phyloP scores from a whole-genome alignment of 64 coral and sea anemone species.

The Montipora foliosa region DNA sequence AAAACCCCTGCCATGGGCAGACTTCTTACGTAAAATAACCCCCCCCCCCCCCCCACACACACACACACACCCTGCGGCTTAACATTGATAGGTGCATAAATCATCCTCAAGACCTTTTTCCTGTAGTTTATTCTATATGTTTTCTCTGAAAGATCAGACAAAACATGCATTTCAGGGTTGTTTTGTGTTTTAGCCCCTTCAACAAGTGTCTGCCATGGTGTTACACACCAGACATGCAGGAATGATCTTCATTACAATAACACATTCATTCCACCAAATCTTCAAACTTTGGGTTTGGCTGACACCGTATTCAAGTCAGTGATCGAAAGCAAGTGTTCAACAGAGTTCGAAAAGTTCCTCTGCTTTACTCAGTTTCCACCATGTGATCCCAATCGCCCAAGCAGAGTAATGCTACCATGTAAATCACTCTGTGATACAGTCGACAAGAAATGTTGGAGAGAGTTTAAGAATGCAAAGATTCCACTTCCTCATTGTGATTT shows the following conservation, averaged over 20 bases:
- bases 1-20: too few relatives aligned
- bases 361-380: conserved; percentile 75
- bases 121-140: too few relatives aligned
- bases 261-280: conserved; percentile 40
- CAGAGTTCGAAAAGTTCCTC: conserved; percentile 56
- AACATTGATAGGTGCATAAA: too few relatives aligned
- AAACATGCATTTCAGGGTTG: too few relatives aligned
- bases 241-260: conserved; percentile 70
- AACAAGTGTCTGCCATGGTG: conserved; percentile 30
- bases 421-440: conserved; percentile 69
- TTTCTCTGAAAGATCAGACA: too few relatives aligned
- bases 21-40: too few relatives aligned
- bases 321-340: conserved; percentile 64
- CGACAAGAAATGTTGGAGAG: conserved; percentile 48
- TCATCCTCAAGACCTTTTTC: too few relatives aligned
- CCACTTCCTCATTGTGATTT: conserved; percentile 50
- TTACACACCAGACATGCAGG: background rate
- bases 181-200: background rate
- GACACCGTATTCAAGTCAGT: conserved; percentile 9
- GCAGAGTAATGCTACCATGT: conserved; percentile 47
- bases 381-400: conserved; percentile 19
- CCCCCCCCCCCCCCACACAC: too few relatives aligned
- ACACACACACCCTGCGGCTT: too few relatives aligned
- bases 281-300: conserved; percentile 33
- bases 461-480: background rate